These are phyloP conservation scores for Lepas anatifera DNA, from an alignment of 2,888 invertebrate genomes.

Conservation along the genomic window DNA sequence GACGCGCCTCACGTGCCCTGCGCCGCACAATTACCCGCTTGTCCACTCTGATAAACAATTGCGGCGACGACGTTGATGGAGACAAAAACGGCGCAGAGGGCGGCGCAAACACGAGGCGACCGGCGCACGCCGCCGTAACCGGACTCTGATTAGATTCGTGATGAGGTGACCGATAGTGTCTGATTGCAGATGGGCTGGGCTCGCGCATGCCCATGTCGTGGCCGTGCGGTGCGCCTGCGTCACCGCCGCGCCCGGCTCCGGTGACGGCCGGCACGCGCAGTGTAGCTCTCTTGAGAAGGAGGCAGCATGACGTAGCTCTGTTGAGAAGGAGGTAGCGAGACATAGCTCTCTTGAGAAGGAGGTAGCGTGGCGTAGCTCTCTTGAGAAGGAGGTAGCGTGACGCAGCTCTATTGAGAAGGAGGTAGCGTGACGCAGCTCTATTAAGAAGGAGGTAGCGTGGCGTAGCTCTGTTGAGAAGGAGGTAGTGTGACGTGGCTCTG, in stretches of 20 bases:
- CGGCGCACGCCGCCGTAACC: background rate
- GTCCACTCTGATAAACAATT: conserved; percentile 11
- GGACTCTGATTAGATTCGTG: background rate
- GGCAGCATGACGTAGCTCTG: too few relatives aligned
- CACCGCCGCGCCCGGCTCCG: background rate
- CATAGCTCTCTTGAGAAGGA: too few relatives aligned
- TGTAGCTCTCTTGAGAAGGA: too few relatives aligned
- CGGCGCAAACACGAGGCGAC: background rate
- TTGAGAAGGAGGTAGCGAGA: too few relatives aligned
- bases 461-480: too few relatives aligned
- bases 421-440: too few relatives aligned
- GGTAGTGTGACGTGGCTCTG: too few relatives aligned
- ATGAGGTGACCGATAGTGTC: background rate
- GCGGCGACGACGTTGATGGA: conserved; percentile 8
- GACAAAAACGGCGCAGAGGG: background rate
- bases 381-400: too few relatives aligned
- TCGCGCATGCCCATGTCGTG: background rate
- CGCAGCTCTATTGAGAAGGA: too few relatives aligned
- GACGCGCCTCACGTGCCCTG: background rate
- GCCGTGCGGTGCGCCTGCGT: background rate
- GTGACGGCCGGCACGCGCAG: background rate
- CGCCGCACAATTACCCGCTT: conserved; percentile 1
- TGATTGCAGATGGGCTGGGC: background rate
- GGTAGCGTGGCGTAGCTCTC: too few relatives aligned
- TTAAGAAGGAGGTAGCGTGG: too few relatives aligned